Conservation (phyloP, 2,888 invertebrate genomes). For the Amorpha juglandis region DNA sequence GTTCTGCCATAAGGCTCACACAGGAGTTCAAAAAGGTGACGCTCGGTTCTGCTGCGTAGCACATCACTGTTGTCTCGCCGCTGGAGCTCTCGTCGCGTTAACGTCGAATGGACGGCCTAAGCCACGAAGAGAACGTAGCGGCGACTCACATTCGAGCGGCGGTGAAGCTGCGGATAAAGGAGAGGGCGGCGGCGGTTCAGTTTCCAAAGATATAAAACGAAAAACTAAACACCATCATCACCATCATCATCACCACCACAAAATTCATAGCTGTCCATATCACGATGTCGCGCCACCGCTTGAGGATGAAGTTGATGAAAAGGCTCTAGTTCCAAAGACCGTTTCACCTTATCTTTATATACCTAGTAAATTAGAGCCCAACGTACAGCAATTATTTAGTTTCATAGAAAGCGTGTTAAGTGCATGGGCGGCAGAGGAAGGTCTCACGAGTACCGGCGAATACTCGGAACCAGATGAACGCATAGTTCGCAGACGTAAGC, state of each 20-base stretch:
- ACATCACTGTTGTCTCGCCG: slow-evolving; percentile 79
- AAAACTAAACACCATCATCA: slow-evolving; percentile 72
- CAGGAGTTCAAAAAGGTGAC: slow-evolving; percentile 72
- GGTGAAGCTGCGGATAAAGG: slow-evolving; percentile 74
- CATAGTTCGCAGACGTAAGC: slow-evolving; percentile 84
- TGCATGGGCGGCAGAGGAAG: slow-evolving; percentile 90
- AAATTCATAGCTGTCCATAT: slow-evolving; percentile 75
- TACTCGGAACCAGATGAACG: slow-evolving; percentile 90
- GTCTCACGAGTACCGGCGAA: slow-evolving; percentile 88
- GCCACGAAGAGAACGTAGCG: slow-evolving; percentile 72
- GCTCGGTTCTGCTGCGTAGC: slow-evolving; percentile 79
- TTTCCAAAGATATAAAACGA: slow-evolving; percentile 61
- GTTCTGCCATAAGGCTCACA: slow-evolving; percentile 79
- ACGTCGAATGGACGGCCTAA: slow-evolving; percentile 68
- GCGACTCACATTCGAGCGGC: slow-evolving; percentile 79
- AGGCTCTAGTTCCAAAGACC: slow-evolving; percentile 66
- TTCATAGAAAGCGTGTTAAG: slow-evolving; percentile 92
- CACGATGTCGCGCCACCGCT: slow-evolving; percentile 70
- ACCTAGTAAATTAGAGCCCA: slow-evolving; percentile 87
- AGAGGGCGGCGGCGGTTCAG: slow-evolving; percentile 59
- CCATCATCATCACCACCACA: slow-evolving; percentile 76
- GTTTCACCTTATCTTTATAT: slow-evolving; percentile 81
- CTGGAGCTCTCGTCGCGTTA: slow-evolving; percentile 69
- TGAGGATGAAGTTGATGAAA: slow-evolving; percentile 69
- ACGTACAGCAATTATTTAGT: slow-evolving; percentile 92